These are phyloP conservation scores for Synanceia verrucosa DNA, from an alignment of 2,797 vertebrate genomes.

Conservation along the genomic window DNA sequence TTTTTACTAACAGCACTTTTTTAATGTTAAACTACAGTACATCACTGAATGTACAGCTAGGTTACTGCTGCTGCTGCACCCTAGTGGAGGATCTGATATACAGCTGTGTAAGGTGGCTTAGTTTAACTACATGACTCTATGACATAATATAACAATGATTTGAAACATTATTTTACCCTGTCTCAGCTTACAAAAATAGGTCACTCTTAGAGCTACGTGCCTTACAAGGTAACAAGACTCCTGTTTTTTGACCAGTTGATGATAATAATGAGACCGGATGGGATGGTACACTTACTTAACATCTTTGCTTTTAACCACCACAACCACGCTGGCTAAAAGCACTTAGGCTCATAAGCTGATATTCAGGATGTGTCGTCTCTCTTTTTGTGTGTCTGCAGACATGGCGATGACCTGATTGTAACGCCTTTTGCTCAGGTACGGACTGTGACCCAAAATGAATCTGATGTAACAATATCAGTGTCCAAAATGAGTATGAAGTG, in stretches of 20 bases:
- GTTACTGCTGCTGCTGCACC: not conserved
- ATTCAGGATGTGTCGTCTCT: not conserved
- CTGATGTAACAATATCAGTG: not conserved
- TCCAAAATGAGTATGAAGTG: not conserved
- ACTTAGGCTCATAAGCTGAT: not conserved
- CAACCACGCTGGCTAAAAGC: not conserved
- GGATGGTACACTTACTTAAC: not conserved
- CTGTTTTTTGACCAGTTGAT: conserved; percentile 23
- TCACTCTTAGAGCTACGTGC: not conserved
- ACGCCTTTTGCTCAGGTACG: conserved; percentile 98
- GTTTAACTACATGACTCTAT: not conserved
- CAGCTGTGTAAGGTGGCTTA: not conserved
- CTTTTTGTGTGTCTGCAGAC: conserved; percentile 78
- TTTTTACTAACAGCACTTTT: not conserved
- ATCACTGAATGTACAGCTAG: not conserved
- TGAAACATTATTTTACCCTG: not conserved
- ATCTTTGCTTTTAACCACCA: conserved; percentile 1
- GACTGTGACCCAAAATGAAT: not conserved
- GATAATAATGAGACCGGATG: conserved; percentile 5
- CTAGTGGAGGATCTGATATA: not conserved
- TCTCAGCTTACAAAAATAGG: conserved; percentile 7
- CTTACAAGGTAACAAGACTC: conserved; percentile 36
- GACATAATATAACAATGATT: conserved; percentile 3
- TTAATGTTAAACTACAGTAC: not conserved
- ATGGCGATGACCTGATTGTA: conserved; percentile 99